Conservation (phyloP, 2,113 vertebrate species). For the Percina caprodes region DNA sequence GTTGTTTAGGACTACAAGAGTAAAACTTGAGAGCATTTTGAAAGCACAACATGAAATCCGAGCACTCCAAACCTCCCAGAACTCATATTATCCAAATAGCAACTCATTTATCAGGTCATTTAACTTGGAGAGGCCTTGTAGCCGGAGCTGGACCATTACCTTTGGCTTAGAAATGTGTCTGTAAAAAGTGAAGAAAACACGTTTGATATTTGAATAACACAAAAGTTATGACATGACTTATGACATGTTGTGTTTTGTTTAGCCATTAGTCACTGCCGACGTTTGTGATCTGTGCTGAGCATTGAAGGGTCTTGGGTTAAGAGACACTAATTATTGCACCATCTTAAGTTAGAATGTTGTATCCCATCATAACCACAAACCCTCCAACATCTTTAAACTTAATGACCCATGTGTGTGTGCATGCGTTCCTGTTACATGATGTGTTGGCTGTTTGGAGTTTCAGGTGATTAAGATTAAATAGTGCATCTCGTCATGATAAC, state of each 20-base stretch:
- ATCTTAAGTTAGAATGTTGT: not conserved
- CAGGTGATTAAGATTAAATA: conserved; percentile 62
- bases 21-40: conserved; percentile 47
- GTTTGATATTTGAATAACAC: conserved; percentile 3
- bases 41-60: conserved; percentile 1
- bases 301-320: not conserved
- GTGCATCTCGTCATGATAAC: conserved; percentile 51
- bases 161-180: conserved; percentile 25
- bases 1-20: conserved; percentile 40
- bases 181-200: conserved; percentile 18
- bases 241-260: not conserved
- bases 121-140: conserved; percentile 29
- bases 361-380: not conserved
- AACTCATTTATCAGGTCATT: conserved; percentile 51
- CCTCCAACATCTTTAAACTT: not conserved
- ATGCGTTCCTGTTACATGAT: conserved; percentile 34
- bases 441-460: conserved; percentile 62
- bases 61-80: conserved; percentile 40
- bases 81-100: conserved; percentile 46
- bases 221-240: not conserved
- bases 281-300: not conserved
- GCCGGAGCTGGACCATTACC: conserved; percentile 30
- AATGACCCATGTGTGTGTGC: not conserved
- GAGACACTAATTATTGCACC: not conserved
- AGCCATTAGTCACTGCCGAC: not conserved